A percentile compares a stretch with the other conserved stretches of the same genome.
Conservation (phyloP, 2,113 vertebrate genomes). For the Spea bombifrons region DNA sequence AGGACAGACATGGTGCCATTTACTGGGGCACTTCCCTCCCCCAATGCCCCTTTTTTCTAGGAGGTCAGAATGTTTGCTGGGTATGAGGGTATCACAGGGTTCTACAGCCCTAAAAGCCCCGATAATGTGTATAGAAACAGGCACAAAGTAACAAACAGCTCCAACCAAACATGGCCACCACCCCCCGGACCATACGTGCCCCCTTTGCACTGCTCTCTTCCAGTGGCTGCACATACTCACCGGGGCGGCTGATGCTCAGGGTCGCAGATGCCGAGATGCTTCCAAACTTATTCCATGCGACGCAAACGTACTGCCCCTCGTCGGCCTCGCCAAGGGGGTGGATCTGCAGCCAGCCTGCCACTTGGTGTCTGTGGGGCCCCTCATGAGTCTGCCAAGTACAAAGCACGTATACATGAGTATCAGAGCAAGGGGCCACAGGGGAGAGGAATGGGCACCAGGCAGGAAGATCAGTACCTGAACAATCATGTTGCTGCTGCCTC, state of each 20-base stretch:
- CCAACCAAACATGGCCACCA: neutral
- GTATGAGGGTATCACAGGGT: no score
- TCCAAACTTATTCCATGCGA: constrained; percentile 55
- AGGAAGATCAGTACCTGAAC: constrained; percentile 10
- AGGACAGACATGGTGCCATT: no score
- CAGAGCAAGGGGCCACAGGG: neutral
- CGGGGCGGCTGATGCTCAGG: constrained; percentile 51
- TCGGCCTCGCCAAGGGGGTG: constrained; percentile 47
- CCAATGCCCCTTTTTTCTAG: no score
- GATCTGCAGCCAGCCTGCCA: constrained; percentile 59
- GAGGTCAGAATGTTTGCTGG: no score
- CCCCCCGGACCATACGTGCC: no score
- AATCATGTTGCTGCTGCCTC: constrained; percentile 13
- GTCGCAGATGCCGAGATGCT: constrained; percentile 54
- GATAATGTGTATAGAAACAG: no score
- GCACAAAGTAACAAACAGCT: neutral
- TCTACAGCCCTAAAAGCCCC: no score
- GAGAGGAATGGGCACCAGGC: neutral
- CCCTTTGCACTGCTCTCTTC: no score
- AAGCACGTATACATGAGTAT: neutral
- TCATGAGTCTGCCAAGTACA: constrained; percentile 49
- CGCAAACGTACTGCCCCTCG: constrained; percentile 56
- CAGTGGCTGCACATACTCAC: constrained; percentile 38
- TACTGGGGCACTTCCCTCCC: no score
- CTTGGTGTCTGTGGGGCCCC: constrained; percentile 53